These are phyloP conservation scores for Xiphophorus couchianus DNA, from an alignment of 2,113 vertebrate genomes.

Conservation along the genomic window DNA sequence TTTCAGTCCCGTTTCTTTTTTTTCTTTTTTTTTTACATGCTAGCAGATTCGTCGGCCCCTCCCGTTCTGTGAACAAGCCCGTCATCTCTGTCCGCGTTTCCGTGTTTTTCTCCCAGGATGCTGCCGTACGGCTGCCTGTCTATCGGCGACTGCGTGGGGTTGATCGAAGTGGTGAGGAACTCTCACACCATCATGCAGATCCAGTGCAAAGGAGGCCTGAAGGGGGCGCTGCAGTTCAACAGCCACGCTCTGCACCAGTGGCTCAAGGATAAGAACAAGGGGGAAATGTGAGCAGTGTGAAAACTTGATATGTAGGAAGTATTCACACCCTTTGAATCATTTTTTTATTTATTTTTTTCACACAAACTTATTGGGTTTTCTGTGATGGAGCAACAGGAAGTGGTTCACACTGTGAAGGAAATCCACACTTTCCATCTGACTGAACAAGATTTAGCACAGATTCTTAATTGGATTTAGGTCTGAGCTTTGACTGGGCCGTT, in stretches of 20 bases:
- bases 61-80: constrained; percentile 9
- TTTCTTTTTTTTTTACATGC: constrained; percentile 44
- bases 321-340: no score
- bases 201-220: constrained; percentile 97
- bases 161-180: constrained; percentile 97
- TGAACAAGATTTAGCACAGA: no score
- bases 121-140: constrained; percentile 97
- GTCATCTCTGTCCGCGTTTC: constrained; percentile 1
- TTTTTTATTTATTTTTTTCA: no score
- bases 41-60: constrained; percentile 37
- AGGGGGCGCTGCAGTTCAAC: constrained; percentile 98
- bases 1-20: constrained; percentile 16
- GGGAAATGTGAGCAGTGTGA: constrained; percentile 90
- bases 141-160: constrained; percentile 96
- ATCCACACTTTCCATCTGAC: no score
- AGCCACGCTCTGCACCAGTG: constrained; percentile 97
- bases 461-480: no score
- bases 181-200: constrained; percentile 99
- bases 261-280: constrained; percentile 99
- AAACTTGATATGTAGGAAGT: background rate
- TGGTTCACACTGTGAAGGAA: no score
- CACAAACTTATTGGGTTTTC: no score
- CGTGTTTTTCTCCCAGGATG: constrained; percentile 84
- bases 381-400: no score
- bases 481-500: no score